Base-by-base conservation (phyloP, 2,888 invertebrate genomes). In the Pammene fasciana region DNA sequence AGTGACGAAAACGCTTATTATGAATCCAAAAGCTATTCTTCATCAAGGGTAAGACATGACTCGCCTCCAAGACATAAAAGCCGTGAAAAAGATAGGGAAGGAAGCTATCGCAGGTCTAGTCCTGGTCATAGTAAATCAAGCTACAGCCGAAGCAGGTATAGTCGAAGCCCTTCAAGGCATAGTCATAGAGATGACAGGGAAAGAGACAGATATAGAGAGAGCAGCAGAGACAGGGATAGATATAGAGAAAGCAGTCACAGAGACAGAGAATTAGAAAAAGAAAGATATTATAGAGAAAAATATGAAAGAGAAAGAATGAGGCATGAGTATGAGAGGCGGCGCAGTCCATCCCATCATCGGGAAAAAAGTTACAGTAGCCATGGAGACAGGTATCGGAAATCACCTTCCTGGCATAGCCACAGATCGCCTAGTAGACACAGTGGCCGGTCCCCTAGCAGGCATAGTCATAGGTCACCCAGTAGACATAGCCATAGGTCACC, bases 221-320 rank as follows among this genome's bases (percentile, higher is more conserved):
- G 54, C 11, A 43, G 54, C 8, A 55, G 55, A 14, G 38, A 75
- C 71, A 72, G 71, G 26, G 26, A 26, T 26, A 26, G 26, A 26
- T 26, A 26, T 4, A 26, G 26, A 26, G 26, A 26, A 26, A 26
- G 26, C 26, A 26, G 26, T 26, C 26, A 26, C 26, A 26, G 26
- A 54, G 70, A 26, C 26, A 26, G 26, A 54, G 70, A 73, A 41
- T 57, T 62, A 6, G 60, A 66, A 50, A 65, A 67, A 50, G 56
- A 62, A 61, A 66, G 57, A 43, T 55, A 67, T 67, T 67, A 72
- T 11, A 73, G 71, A 68, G 73, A 72, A 41, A 72, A 77, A 65
- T 57, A 66, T 65, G 82, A 86, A 57, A 79, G 83, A 81, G 87
- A 88, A 43, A 71, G 79, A 46, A 85, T 79, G 65, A 83, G 79